Evolutionary conservation across 2,797 vertebrate species (phyloP), one percentile per base, ranked within the genome.

Genomic region (Capromys pilorides): DNA sequence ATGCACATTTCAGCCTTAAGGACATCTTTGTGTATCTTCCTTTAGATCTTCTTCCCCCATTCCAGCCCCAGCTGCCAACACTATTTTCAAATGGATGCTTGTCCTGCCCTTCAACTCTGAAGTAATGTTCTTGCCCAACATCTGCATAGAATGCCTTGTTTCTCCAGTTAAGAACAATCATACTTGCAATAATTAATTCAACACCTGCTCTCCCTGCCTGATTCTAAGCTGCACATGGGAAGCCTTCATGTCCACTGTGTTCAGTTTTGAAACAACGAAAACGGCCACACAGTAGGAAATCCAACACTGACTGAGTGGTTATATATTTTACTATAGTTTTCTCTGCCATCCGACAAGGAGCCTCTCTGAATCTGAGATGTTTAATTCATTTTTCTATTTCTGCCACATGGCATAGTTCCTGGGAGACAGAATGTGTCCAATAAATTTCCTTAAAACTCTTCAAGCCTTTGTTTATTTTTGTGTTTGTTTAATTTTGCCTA

Each of bases 311-410:
- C 2, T 31, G 36, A 90, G 12, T 4, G 5, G 10, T 45, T 49
- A 13, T 14, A 12, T 45, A 36, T 11, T 69, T 93, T 16, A 78
- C 31, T 41, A 14, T 22, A 31, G 24, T 75, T 86, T 80, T 77
- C n/a, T 82, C 31, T 2, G 21, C n/a, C 64, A 45, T 26, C 79
- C 31, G 33, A 39, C 33, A 11, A 49, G 51, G 83, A 93, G 49
- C 33, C 26, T 89, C 54, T 88, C 77, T 80, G 88, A 71, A 86
- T 64, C 8, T 90, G 26, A 22, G 26, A 86, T 26, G 75, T 33
- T 80, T 88, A 82, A 95, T 71, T 94, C 51, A 81, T 22, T 88
- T 88, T 77, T 91, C 66, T 85, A 90, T 86, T 94, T 95, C 82
- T 51, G 26, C 59, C 33, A 79, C 64, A 73, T 83, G 87, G 75